phyloP scores from a whole-genome alignment of 2,797 vertebrate genomes.

The Hoplostethus atlanticus region DNA sequence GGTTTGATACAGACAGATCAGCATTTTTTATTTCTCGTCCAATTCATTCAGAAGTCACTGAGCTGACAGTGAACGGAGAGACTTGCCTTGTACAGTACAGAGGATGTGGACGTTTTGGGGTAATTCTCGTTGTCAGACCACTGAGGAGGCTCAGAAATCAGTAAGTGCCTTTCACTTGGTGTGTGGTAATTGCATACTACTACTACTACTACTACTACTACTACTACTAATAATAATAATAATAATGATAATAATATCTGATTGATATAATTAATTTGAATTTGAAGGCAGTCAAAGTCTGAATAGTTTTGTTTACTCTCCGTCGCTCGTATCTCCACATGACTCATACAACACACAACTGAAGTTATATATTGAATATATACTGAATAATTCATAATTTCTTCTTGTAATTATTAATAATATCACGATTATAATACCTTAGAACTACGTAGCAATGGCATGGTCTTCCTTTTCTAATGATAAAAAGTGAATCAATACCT shows the following conservation, averaged over 20 bases:
- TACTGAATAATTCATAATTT: not conserved
- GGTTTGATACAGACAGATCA: conserved; percentile 20
- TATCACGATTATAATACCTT: no score
- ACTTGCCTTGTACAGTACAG: conserved; percentile 24
- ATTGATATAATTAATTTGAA: not conserved
- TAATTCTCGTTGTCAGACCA: conserved; percentile 5
- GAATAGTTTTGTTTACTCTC: conserved; percentile 49
- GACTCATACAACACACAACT: not conserved
- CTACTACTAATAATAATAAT: not conserved
- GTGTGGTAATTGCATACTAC: conserved; percentile 1
- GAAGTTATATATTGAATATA: not conserved
- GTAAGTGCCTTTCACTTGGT: conserved; percentile 53
- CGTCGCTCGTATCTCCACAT: conserved; percentile 4
- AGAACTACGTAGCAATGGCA: no score
- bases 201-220: not conserved
- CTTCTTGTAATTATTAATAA: not conserved
- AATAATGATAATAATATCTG: not conserved
- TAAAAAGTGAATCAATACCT: not conserved
- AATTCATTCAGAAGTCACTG: conserved; percentile 49
- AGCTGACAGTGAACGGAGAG: not conserved
- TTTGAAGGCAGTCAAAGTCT: not conserved
- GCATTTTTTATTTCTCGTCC: conserved; percentile 11
- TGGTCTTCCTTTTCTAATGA: no score
- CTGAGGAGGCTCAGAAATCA: conserved; percentile 48
- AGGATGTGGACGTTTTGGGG: conserved; percentile 54